These are phyloP conservation scores for Dicrostonyx torquatus DNA, from an alignment of 2,797 vertebrate species.

Conservation along the genomic window DNA sequence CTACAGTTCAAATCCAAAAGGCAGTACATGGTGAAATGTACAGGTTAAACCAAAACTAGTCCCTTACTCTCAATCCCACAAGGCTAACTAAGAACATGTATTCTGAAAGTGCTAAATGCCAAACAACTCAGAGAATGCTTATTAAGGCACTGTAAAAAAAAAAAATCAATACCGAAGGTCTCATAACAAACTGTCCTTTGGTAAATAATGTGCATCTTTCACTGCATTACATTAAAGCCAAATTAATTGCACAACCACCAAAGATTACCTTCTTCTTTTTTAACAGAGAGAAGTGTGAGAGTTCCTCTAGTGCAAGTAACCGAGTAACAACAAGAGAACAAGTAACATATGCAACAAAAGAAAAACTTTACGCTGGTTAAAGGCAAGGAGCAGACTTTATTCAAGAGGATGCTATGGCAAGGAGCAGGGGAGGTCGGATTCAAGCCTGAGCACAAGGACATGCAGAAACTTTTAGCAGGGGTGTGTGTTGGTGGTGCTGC, in stretches of 20 bases:
- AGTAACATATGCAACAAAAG: too few species aligned
- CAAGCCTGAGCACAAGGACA: too few species aligned
- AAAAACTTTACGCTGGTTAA: too few species aligned
- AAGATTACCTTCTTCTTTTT: neutral
- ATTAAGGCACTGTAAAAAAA: slow-evolving; percentile 34
- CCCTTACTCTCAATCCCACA: slow-evolving; percentile 26
- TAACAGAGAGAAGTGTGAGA: too few species aligned
- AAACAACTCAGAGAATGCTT: neutral
- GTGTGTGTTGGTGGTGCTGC: too few species aligned
- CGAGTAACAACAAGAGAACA: too few species aligned
- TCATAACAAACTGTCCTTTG: slow-evolving; percentile 30
- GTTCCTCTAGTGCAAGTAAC: too few species aligned
- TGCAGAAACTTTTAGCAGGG: too few species aligned
- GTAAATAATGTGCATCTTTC: slow-evolving; percentile 42
- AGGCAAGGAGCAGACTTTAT: too few species aligned
- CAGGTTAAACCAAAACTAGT: slow-evolving; percentile 34
- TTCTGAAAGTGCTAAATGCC: neutral
- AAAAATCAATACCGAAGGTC: neutral
- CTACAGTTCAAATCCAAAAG: neutral
- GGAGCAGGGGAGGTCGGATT: too few species aligned
- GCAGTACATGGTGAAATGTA: slow-evolving; percentile 24
- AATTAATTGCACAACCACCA: neutral
- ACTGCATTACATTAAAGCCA: slow-evolving; percentile 23
- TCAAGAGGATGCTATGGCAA: too few species aligned
- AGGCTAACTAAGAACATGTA: neutral